Conservation (phyloP, 35 echinoderm and acorn worm species). For the Apostichopus californicus region DNA sequence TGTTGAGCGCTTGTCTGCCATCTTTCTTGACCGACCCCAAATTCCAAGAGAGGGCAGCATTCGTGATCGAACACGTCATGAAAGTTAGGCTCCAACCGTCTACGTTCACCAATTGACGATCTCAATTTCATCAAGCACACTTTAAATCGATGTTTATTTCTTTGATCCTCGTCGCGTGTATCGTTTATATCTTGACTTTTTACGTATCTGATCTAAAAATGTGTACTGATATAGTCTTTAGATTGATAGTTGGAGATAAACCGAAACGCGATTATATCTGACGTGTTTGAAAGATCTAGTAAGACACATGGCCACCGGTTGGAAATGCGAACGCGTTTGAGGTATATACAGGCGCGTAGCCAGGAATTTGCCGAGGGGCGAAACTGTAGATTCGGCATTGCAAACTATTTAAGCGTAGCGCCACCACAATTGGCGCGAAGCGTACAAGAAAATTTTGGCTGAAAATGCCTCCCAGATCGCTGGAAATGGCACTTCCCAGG, state of each 20-base stretch:
- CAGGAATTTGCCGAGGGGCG: no score
- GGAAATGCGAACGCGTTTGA: no score
- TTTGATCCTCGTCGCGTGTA: conserved; percentile 31
- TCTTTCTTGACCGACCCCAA: conserved; percentile 56
- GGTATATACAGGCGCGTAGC: no score
- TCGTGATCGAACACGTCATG: conserved; percentile 64
- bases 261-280: background rate
- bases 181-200: background rate
- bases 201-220: background rate
- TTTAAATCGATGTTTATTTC: conserved; percentile 44
- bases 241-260: background rate
- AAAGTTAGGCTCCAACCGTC: conserved; percentile 32
- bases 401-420: no score
- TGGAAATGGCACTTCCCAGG: no score
- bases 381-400: no score
- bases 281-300: no score
- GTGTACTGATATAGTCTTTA: background rate
- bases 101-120: conserved; percentile 35
- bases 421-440: no score
- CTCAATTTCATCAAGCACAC: background rate
- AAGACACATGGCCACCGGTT: no score
- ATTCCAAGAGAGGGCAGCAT: conserved; percentile 47
- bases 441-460: no score
- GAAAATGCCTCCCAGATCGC: no score
- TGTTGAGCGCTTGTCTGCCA: conserved; percentile 24